phyloP scores from a whole-genome alignment of 2,113 vertebrate genomes.

The Cnemophilus loriae region DNA sequence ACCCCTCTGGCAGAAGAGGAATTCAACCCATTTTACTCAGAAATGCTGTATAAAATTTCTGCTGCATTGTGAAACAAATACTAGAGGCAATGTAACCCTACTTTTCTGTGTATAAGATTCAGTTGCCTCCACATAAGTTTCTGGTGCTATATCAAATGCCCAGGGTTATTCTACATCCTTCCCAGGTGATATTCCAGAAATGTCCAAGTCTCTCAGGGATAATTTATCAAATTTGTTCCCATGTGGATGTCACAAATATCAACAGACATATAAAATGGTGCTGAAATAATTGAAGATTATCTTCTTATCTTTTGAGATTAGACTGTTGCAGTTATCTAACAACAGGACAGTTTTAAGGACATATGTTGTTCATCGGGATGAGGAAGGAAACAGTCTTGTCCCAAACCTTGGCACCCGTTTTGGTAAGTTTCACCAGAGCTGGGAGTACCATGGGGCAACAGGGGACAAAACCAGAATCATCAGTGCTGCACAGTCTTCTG shows the following conservation, averaged over 20 bases:
- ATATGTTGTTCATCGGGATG: neutral
- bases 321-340: neutral
- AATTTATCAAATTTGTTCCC: neutral
- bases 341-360: neutral
- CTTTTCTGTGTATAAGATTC: neutral
- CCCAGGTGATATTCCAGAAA: neutral
- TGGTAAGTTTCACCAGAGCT: neutral
- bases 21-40: neutral
- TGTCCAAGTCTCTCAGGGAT: neutral
- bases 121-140: neutral
- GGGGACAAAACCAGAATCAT: neutral
- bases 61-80: neutral
- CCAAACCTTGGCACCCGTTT: neutral
- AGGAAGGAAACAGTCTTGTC: neutral
- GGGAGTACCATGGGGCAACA: neutral
- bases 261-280: fast-evolving
- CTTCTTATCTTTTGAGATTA: neutral
- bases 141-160: neutral
- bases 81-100: neutral
- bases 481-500: neutral
- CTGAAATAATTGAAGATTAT: neutral
- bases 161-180: neutral
- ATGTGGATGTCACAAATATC: neutral
- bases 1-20: neutral
- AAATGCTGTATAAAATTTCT: neutral